Percentiles rank a stretch among this genome's conserved stretches.
Evolutionary conservation across 2,888 invertebrate genomes (phyloP).

Genomic region (Meliscaeva auricollis): DNA sequence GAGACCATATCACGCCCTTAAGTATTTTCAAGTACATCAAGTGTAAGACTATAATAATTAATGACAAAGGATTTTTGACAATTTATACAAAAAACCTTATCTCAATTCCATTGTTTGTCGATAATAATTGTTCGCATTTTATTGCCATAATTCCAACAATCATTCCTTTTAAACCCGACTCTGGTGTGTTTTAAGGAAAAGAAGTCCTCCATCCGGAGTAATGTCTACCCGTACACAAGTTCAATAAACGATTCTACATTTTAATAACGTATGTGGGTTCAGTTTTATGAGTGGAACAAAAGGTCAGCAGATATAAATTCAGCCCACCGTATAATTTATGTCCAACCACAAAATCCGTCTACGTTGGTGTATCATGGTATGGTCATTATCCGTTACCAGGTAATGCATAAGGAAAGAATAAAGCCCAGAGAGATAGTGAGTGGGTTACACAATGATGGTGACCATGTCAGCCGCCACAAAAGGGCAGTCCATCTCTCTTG

Average conservation of each 20-base stretch:
- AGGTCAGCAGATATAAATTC: constrained; percentile 67
- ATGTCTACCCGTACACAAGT: neutral
- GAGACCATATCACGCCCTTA: too few species aligned
- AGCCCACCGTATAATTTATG: constrained; percentile 65
- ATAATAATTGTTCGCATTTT: neutral
- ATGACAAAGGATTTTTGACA: too few species aligned
- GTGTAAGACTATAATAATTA: too few species aligned
- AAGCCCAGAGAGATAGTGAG: constrained; percentile 27
- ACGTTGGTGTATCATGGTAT: constrained; percentile 26
- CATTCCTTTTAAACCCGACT: neutral
- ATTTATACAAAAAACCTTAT: too few species aligned
- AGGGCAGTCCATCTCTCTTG: constrained; percentile 60
- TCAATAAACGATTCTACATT: constrained; percentile 17
- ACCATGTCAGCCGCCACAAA: constrained; percentile 53
- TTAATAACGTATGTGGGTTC: constrained; percentile 61
- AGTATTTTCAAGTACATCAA: too few species aligned
- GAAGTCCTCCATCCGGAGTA: too few species aligned
- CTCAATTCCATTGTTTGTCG: neutral
- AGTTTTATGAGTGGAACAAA: constrained; percentile 67
- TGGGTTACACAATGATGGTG: constrained; percentile 49
- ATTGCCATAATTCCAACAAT: constrained; percentile 3
- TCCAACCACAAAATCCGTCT: constrained; percentile 61
- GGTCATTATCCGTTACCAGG: constrained; percentile 66
- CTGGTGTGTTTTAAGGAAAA: neutral
- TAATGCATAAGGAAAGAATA: constrained; percentile 18